Conservation (phyloP, 2,888 invertebrate species). For the Lomographa bimaculata region DNA sequence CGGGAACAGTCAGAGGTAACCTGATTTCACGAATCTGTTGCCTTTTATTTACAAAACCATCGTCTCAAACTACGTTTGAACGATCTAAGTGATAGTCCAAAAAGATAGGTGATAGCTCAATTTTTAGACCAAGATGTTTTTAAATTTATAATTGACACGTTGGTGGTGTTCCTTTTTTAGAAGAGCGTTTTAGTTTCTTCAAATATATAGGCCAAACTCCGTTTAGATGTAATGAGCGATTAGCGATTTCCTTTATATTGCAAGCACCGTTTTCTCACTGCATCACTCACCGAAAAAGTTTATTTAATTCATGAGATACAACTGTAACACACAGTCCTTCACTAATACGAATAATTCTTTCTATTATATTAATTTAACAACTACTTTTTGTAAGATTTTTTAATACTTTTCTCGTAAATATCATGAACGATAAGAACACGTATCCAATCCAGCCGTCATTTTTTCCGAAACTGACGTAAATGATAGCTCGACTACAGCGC, state of each 20-base stretch:
- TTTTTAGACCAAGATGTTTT: background rate
- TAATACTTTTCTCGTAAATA: conserved; percentile 82
- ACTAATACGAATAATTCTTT: conserved; percentile 61
- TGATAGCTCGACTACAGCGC: conserved; percentile 52
- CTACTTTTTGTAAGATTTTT: conserved; percentile 59
- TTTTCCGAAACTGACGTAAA: conserved; percentile 78
- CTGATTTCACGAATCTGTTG: background rate
- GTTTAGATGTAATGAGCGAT: conserved; percentile 52
- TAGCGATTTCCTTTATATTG: conserved; percentile 61
- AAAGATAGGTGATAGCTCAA: conserved; percentile 1
- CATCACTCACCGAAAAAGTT: conserved; percentile 72
- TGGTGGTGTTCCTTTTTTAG: conserved; percentile 3
- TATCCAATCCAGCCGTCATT: conserved; percentile 82
- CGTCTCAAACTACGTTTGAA: too few relatives aligned
- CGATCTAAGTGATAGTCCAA: too few relatives aligned
- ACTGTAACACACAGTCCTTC: conserved; percentile 55
- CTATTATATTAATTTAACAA: conserved; percentile 46
- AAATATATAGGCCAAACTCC: conserved; percentile 31
- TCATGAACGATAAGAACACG: conserved; percentile 82
- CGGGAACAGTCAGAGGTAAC: background rate
- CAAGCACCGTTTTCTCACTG: conserved; percentile 61
- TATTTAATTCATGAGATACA: conserved; percentile 74
- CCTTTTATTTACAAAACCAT: too few relatives aligned
- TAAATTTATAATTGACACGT: too few relatives aligned
- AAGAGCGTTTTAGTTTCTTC: too few relatives aligned